Evolutionary conservation across 2,797 vertebrate species (phyloP).

Genomic region (Kryptopterus vitreolus): DNA sequence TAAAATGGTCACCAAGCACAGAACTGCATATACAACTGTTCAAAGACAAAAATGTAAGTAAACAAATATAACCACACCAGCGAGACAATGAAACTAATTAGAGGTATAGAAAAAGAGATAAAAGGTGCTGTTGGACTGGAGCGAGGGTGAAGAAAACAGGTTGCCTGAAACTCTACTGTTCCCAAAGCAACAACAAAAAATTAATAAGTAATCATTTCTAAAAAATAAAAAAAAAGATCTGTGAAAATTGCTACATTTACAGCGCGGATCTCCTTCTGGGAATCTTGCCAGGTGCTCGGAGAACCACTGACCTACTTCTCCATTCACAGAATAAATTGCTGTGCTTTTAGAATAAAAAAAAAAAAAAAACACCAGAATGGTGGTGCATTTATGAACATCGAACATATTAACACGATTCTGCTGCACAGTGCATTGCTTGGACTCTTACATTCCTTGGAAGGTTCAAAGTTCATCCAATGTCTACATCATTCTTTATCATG

Average conservation of each 20-base stretch:
- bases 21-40: too few relatives aligned
- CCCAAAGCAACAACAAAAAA: not conserved
- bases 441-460: not conserved
- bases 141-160: not conserved
- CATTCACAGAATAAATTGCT: constrained; percentile 34
- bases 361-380: not conserved
- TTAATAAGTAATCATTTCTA: not conserved
- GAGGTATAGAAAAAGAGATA: not conserved
- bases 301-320: constrained; percentile 36
- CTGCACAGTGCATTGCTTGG: not conserved
- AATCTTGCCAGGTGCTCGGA: constrained; percentile 26
- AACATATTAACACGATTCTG: constrained; percentile 1
- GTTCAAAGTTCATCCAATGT: not conserved
- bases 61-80: not conserved
- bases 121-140: not conserved
- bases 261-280: constrained; percentile 13
- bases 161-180: not conserved
- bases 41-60: too few relatives aligned
- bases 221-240: not conserved
- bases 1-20: too few relatives aligned
- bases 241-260: not conserved
- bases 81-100: not conserved
- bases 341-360: not conserved
- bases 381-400: not conserved
- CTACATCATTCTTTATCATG: constrained; percentile 33